phyloP scores from a whole-genome alignment of 2,797 vertebrate genomes.

The Pangasius krempfi region DNA sequence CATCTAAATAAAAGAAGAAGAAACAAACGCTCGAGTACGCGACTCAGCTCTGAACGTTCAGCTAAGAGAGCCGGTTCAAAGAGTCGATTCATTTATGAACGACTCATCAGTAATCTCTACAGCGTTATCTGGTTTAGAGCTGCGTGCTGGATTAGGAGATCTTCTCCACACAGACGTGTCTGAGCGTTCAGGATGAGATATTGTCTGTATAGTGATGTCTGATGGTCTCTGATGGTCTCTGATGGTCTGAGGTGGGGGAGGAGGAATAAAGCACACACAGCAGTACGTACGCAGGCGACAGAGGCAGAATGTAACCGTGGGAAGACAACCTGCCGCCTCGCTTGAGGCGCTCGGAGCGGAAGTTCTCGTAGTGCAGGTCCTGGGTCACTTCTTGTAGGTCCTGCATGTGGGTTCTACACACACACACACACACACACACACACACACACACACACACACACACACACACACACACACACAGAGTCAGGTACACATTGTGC shows the following conservation, averaged over 20 bases:
- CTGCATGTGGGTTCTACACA: slow-evolving; percentile 94
- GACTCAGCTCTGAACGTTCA: neutral
- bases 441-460: slow-evolving; percentile 42
- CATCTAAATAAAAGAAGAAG: neutral
- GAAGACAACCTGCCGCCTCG: slow-evolving; percentile 90
- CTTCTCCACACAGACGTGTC: neutral
- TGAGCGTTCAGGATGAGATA: neutral
- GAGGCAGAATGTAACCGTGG: slow-evolving; percentile 73
- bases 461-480: slow-evolving; percentile 4
- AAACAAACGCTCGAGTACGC: neutral
- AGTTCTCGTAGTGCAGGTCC: slow-evolving; percentile 99
- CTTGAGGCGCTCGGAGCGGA: slow-evolving; percentile 97
- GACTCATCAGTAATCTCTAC: neutral
- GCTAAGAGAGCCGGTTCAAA: neutral
- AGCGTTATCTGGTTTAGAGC: neutral
- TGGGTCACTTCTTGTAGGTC: slow-evolving; percentile 99
- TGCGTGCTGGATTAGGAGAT: neutral
- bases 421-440: slow-evolving; percentile 23
- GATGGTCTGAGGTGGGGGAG: slow-evolving; percentile 53
- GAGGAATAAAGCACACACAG: slow-evolving; percentile 71
- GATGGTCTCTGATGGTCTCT: neutral
- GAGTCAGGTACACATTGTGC: no score
- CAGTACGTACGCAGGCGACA: slow-evolving; percentile 76
- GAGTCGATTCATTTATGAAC: neutral
- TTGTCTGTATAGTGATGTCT: neutral